Percentiles rank a stretch among this genome's conserved stretches.
phyloP scores from a whole-genome alignment of 2,888 invertebrate species.

The Trypoxylon attenuatum region DNA sequence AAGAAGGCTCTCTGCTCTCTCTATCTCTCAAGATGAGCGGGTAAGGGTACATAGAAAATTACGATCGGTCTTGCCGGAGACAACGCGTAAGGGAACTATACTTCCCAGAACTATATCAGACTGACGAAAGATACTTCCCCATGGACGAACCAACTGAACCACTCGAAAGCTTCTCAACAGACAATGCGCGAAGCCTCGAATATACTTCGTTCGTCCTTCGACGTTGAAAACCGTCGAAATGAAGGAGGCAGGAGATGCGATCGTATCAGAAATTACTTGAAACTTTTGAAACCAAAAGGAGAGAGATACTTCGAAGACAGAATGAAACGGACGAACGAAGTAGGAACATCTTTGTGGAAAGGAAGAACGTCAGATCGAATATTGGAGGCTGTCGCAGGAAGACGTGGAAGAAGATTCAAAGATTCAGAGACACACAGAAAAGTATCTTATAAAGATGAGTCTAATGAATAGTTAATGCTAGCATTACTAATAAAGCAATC shows the following conservation, averaged over 20 bases:
- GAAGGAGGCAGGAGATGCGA: slow-evolving; percentile 17
- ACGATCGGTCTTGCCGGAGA: slow-evolving; percentile 19
- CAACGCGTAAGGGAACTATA: slow-evolving; percentile 20
- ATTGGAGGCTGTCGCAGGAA: too few species aligned
- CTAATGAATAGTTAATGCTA: too few species aligned
- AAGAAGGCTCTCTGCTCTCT: not conserved
- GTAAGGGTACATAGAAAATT: not conserved
- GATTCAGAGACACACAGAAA: too few species aligned
- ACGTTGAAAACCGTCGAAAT: slow-evolving; percentile 9
- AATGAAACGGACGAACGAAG: not conserved
- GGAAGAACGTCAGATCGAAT: too few species aligned
- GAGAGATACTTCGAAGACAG: not conserved
- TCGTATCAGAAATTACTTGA: slow-evolving; percentile 16
- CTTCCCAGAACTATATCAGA: too few species aligned
- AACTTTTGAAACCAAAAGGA: not conserved
- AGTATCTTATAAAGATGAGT: too few species aligned
- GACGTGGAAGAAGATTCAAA: too few species aligned
- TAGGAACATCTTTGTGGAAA: too few species aligned
- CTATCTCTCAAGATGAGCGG: too few species aligned
- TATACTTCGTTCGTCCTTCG: slow-evolving; percentile 18
- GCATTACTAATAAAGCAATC: too few species aligned
- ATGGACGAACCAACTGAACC: not conserved
- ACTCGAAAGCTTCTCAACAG: not conserved
- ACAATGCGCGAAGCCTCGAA: not conserved
- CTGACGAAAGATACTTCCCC: not conserved